These are phyloP conservation scores for Dryobates pubescens DNA, from an alignment of 2,797 vertebrate genomes.

Conservation along the genomic window DNA sequence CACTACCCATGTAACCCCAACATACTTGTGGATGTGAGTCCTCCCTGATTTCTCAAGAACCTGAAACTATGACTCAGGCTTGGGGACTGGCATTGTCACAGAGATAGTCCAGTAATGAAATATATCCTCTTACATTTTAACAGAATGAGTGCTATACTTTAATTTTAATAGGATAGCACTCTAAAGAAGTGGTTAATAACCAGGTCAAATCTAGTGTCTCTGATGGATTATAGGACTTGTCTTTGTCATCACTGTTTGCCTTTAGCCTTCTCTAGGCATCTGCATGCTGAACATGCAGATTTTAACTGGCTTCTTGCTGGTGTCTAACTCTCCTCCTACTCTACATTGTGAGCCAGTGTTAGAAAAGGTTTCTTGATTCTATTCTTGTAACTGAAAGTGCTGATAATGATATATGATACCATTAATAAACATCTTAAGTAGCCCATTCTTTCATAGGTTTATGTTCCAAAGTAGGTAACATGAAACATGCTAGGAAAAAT, in stretches of 20 bases:
- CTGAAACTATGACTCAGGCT: not conserved
- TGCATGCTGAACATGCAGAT: not conserved
- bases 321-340: not conserved
- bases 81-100: not conserved
- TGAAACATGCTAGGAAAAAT: not conserved
- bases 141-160: not conserved
- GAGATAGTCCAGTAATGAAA: not conserved
- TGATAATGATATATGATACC: not conserved
- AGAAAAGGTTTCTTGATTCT: not conserved
- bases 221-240: not conserved
- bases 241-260: not conserved
- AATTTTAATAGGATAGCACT: not conserved
- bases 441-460: not conserved
- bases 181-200: not conserved
- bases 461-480: not conserved
- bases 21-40: accelerated
- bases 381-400: not conserved
- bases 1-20: not conserved
- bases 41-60: accelerated
- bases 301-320: not conserved
- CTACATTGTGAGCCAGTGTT: not conserved
- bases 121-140: not conserved
- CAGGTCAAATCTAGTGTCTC: not conserved
- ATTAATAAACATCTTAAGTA: constrained; percentile 10
- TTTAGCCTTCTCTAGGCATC: not conserved